Conservation (phyloP, 2,113 vertebrate species). For the Choloepus hoffmanni region DNA sequence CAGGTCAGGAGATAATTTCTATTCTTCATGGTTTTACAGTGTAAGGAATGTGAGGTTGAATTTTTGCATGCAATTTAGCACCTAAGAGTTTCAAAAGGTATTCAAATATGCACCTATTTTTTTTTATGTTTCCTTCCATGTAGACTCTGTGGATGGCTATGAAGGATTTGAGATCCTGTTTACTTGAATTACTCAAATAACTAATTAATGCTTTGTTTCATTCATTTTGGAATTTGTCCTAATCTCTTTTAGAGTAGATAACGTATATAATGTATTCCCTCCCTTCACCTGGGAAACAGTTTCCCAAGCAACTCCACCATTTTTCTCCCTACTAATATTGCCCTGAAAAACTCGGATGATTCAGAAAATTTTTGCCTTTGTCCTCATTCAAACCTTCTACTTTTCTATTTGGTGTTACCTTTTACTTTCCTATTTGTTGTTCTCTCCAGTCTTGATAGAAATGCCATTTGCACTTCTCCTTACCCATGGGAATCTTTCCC, state of each 20-base stretch:
- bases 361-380: neutral
- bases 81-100: neutral
- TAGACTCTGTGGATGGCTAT: neutral
- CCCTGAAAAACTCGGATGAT: neutral
- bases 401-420: neutral
- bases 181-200: neutral
- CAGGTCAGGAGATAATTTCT: neutral
- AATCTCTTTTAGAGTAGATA: neutral
- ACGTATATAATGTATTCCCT: neutral
- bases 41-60: neutral
- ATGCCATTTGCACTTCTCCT: neutral
- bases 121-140: neutral
- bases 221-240: neutral
- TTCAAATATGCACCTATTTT: neutral
- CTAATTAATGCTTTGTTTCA: neutral
- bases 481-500: neutral
- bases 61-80: neutral
- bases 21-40: neutral
- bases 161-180: neutral
- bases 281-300: neutral
- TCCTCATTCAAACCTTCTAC: neutral
- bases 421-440: neutral
- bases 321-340: neutral
- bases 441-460: neutral
- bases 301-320: neutral